Percentiles rank a stretch among this genome's conserved stretches.
These are phyloP conservation scores for Calcarius ornatus DNA, from an alignment of 2,113 vertebrate genomes.

Conservation along the genomic window DNA sequence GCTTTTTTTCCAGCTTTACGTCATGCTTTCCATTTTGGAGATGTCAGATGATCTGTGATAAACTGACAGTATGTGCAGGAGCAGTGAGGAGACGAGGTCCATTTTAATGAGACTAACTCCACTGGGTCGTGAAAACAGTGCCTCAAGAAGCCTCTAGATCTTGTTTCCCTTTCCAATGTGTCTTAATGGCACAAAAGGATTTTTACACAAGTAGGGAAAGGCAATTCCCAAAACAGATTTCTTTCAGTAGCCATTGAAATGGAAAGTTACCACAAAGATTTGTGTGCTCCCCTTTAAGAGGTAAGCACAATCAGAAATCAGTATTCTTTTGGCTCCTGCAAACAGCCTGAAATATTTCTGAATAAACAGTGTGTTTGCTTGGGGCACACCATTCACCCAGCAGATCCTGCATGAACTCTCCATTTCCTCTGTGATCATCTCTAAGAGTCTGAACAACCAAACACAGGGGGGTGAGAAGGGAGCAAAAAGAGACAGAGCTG, in stretches of 20 bases:
- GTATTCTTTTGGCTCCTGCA: background rate
- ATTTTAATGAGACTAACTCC: constrained; percentile 54
- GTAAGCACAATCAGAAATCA: background rate
- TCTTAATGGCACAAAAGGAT: constrained; percentile 37
- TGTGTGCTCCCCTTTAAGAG: background rate
- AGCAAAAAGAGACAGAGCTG: background rate
- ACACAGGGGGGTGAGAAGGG: background rate
- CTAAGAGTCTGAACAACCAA: background rate
- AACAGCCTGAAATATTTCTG: background rate
- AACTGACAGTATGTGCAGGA: constrained; percentile 41
- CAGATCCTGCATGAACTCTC: background rate
- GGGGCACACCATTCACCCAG: background rate
- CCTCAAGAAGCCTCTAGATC: background rate
- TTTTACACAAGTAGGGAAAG: constrained; percentile 26
- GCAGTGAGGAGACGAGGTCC: background rate
- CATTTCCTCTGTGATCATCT: background rate
- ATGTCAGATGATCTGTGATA: constrained; percentile 52
- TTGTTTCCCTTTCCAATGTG: background rate
- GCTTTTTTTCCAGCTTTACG: constrained; percentile 1
- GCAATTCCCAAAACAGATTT: constrained; percentile 35
- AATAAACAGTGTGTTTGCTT: background rate
- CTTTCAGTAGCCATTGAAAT: constrained; percentile 22
- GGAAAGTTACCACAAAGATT: background rate
- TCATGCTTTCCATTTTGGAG: constrained; percentile 47
- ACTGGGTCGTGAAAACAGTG: background rate